Evolutionary conservation across 2,888 invertebrate genomes (phyloP).

Genomic region (Coenonympha glycerion): DNA sequence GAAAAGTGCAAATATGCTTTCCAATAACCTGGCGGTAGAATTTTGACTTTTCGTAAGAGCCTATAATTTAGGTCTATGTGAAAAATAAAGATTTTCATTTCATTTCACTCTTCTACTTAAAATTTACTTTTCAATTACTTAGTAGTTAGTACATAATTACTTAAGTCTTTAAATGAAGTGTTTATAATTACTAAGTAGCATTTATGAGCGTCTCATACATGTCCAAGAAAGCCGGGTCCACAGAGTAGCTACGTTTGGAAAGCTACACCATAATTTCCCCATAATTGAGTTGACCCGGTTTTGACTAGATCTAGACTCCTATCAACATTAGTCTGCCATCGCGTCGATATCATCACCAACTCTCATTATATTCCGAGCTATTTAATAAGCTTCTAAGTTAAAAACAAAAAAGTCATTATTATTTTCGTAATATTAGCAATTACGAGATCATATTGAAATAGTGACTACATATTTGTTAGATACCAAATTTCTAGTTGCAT

Average conservation of each 20-base stretch:
- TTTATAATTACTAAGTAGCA: slow-evolving; percentile 2
- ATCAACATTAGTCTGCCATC: not conserved
- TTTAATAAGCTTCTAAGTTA: not conserved
- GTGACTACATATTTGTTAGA: no score
- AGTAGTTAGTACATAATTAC: no score
- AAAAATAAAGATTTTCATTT: no score
- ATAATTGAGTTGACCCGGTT: slow-evolving; percentile 13
- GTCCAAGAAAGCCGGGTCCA: slow-evolving; percentile 3
- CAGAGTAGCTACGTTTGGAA: slow-evolving; percentile 10
- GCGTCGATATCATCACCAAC: not conserved
- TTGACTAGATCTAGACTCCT: slow-evolving; percentile 10
- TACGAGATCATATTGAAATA: no score
- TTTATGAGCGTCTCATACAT: slow-evolving; percentile 11
- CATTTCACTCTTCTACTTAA: no score
- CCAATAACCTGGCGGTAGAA: no score
- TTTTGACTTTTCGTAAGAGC: no score
- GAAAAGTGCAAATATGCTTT: no score
- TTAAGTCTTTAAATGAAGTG: not conserved
- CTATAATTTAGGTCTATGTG: no score
- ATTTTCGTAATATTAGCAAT: not conserved
- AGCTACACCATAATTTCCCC: slow-evolving; percentile 19
- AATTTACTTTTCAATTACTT: no score
- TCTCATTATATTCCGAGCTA: not conserved
- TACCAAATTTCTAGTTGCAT: no score
- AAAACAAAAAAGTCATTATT: not conserved